Evolutionary conservation across 2,797 vertebrate species (phyloP).

Genomic region (Pteropus rufus): DNA sequence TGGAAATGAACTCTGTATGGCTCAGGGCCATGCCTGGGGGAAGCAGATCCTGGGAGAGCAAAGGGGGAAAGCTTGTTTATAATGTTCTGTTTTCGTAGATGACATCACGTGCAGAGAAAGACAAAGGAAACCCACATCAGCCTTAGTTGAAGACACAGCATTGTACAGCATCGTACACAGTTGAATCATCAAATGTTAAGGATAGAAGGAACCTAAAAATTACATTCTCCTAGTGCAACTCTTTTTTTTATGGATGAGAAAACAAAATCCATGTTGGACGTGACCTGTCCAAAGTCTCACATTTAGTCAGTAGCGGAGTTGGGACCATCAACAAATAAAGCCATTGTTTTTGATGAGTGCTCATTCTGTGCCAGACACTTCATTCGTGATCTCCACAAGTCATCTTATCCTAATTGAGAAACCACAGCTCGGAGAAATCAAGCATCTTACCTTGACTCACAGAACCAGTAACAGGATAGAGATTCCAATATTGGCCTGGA

Average conservation of each 20-base stretch:
- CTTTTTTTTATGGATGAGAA: not conserved
- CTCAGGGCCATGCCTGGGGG: not conserved
- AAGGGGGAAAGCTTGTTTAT: not conserved
- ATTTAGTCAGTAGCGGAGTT: not conserved
- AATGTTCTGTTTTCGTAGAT: not conserved
- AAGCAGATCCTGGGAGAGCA: not conserved
- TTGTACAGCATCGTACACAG: not conserved
- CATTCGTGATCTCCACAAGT: not conserved
- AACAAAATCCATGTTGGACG: not conserved
- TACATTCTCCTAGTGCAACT: not conserved
- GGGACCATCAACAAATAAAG: not conserved
- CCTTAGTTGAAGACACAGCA: not conserved
- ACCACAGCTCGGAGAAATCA: not conserved
- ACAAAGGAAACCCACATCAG: not conserved
- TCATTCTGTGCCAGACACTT: not conserved
- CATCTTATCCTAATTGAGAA: not conserved
- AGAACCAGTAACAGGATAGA: not conserved
- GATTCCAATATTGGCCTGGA: not conserved
- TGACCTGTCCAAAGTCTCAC: not conserved
- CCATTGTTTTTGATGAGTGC: not conserved
- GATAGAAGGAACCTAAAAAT: not conserved
- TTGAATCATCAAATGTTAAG: not conserved
- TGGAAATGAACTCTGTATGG: not conserved
- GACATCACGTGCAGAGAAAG: not conserved
- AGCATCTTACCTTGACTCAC: not conserved